phyloP scores from a whole-genome alignment of 2,888 invertebrate genomes.

The Platerodrilus igneus region DNA sequence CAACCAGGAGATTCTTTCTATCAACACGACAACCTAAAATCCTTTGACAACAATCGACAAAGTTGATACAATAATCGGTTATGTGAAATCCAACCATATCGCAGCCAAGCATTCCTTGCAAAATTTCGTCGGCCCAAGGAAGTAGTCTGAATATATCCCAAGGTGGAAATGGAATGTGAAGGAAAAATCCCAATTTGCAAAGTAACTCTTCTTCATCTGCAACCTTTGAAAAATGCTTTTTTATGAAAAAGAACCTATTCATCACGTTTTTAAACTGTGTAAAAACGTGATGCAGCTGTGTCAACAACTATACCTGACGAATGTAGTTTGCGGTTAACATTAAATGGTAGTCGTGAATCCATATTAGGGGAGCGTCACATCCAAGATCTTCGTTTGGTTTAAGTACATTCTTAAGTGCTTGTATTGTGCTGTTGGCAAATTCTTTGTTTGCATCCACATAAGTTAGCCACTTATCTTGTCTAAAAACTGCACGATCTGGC shows the following conservation, averaged over 20 bases:
- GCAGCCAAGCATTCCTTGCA: constrained; percentile 87
- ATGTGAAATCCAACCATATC: constrained; percentile 93
- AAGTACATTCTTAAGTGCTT: constrained; percentile 58
- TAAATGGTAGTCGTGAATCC: constrained; percentile 93
- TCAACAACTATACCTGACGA: constrained; percentile 66
- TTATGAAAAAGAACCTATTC: too few species aligned
- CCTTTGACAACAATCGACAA: constrained; percentile 86
- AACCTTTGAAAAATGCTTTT: too few species aligned
- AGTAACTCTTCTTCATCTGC: constrained; percentile 73
- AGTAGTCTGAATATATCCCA: constrained; percentile 90
- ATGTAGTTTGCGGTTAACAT: constrained; percentile 91
- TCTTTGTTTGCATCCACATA: constrained; percentile 75
- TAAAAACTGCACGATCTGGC: constrained; percentile 83
- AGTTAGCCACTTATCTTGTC: constrained; percentile 76
- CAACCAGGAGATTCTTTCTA: constrained; percentile 78
- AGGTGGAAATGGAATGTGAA: constrained; percentile 92
- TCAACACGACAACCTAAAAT: constrained; percentile 84
- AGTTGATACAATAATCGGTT: constrained; percentile 85
- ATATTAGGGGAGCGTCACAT: constrained; percentile 66
- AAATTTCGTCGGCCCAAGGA: constrained; percentile 90
- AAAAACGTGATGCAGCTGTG: too few species aligned
- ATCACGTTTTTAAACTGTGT: constrained; percentile 1
- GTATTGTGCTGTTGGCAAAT: constrained; percentile 76
- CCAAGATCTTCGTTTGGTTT: constrained; percentile 46
- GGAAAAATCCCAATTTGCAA: constrained; percentile 84